phyloP scores from a whole-genome alignment of 53 echinoderm and acorn worm species.

The Glandiceps talaboti region DNA sequence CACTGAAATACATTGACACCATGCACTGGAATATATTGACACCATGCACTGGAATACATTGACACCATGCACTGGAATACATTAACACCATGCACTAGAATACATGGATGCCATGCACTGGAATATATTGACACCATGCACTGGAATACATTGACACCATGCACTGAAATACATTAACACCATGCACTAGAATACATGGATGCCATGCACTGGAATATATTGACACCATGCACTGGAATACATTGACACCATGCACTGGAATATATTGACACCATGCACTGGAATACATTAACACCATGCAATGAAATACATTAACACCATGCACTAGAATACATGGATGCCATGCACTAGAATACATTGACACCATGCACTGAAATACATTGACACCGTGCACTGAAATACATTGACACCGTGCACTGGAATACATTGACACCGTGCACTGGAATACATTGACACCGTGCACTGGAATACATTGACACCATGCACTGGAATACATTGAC shows the following conservation, averaged over 20 bases:
- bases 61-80: conserved; percentile 47
- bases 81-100: neutral
- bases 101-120: conserved; percentile 73
- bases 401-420: conserved; percentile 52
- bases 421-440: neutral
- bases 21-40: conserved; percentile 28
- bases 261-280: conserved; percentile 57
- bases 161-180: conserved; percentile 22
- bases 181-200: no score
- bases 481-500: conserved; percentile 1
- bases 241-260: neutral
- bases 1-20: conserved; percentile 23
- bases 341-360: neutral
- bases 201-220: no score
- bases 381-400: neutral
- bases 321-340: conserved; percentile 26
- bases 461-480: conserved; percentile 16
- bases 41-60: neutral
- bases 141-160: conserved; percentile 31
- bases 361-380: conserved; percentile 44
- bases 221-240: conserved; percentile 48
- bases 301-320: conserved; percentile 20
- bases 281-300: neutral
- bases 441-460: conserved; percentile 42
- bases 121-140: neutral